Base-by-base conservation (phyloP, 2,888 invertebrate species). In the Caenorhabditis imperialis region DNA sequence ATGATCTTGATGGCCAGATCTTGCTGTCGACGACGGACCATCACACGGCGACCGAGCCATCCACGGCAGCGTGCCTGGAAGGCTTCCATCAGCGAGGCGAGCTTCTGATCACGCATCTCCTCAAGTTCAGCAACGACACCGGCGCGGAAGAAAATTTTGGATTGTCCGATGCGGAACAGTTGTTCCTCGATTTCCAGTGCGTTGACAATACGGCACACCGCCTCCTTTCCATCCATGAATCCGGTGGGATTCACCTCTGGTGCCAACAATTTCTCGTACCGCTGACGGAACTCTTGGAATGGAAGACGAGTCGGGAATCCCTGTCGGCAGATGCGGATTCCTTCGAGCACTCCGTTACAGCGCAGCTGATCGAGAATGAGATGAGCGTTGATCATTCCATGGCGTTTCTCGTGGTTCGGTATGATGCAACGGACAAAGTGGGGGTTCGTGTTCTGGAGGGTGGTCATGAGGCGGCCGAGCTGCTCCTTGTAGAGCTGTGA, bases 191-290 rank as follows among this genome's bases (percentile, higher is more conserved):
- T 90, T 88, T 99, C 99, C 82, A 99, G 90, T 2, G 94, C 94
- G 89, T 93, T 93, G 84, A 99, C 96, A 90, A 87, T 86, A n/a
- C 78, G 73, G 45, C 97, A 97, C 90, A 96, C 97, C n/a, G 98
- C 98, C 89, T 98, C 97, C 91, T 98, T 99, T 54, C 99, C 99
- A 89, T 99, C 99, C 99, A 99, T 99, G 89, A 99, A 99, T 35
- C 91, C 97, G 90, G 97, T 97, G 30, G 98, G 96, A 87, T 99
- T 98, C 50, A 96, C 95, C 89, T 96, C 97, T 2, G 99, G 98
- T n/a, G 98, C 97, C 53, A 99, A 92, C 72, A 99, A 61, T 8
- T 75, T 91, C 89, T 99, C 99, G 90, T 99, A 97, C 42, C 96
- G 92, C 89, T 96, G 96, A 78, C 96, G 92, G 91, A 97, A 97